Evolutionary conservation across 2,888 invertebrate genomes (phyloP), one percentile per base, ranked within the genome.

Genomic region (Tetramorium bicarinatum): DNA sequence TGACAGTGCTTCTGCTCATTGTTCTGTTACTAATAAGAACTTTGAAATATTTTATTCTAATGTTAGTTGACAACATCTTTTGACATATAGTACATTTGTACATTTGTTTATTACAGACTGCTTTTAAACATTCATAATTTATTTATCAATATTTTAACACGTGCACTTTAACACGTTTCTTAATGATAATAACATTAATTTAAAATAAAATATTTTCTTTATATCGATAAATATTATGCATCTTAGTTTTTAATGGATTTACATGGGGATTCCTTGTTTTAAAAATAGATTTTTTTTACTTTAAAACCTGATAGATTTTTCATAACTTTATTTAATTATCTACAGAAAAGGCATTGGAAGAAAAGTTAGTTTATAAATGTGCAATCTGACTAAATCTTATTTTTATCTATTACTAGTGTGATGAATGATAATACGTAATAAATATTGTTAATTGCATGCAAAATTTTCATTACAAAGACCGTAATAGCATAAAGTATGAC

Each of bases 401-500:
- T 47, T 47, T 0, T 67, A 3, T 66, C 25, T 15, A 3, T 47
- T 29, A 29, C 25, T 67, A 67, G 2, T 47, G 18, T 44, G 18
- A 38, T 38, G 6, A n/a, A 61, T n/a, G 8, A 47, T 47, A 67
- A 67, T 21, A 15, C 6, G 3, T 47, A 15, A 29, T 79, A 54
- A 47, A 69, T 38, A 3, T 47, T 3, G 7, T 41, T 38, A 15
- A 25, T 69, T 67, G 34, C 3, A 4, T n/a, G 29, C 2, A 18
- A 3, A 69, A 25, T 18, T 34, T 47, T 69, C 18, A 34, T n/a
- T 79, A 34, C 8, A 69, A 6, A 56, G 79, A 79, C 1, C 69
- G 69, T 25, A 79, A 34, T 21, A 79, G 34, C 79, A 69, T 79
- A 21, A 79, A 79, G 1, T 79, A 79, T 47, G 79, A 79, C 2